These are phyloP conservation scores for Haemorhous mexicanus DNA, from an alignment of 2,113 vertebrate genomes.

Conservation along the genomic window DNA sequence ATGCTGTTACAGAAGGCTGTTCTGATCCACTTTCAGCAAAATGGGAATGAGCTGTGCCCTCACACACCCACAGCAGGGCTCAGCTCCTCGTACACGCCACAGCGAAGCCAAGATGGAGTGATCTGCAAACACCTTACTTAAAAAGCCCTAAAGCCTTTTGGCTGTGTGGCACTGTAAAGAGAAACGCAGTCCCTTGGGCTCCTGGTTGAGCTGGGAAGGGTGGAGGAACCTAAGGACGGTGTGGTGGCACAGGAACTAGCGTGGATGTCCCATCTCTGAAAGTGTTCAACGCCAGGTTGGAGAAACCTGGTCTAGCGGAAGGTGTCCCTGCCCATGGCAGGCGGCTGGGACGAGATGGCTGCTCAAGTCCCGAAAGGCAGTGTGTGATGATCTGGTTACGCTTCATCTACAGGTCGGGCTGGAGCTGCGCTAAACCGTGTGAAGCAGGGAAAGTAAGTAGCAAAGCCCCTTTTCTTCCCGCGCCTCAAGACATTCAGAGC, in stretches of 20 bases:
- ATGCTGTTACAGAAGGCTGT: rapidly evolving
- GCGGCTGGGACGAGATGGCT: rapidly evolving
- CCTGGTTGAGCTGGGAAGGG: neutral
- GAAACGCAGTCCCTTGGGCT: rapidly evolving
- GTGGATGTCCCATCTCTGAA: rapidly evolving
- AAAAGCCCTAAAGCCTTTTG: neutral
- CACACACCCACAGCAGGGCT: neutral
- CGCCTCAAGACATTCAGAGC: rapidly evolving
- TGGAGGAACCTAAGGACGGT: neutral
- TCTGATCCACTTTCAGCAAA: neutral
- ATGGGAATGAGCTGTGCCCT: neutral
- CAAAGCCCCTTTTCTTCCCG: neutral
- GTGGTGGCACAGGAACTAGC: neutral
- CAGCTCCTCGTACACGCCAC: neutral
- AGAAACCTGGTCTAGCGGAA: neutral
- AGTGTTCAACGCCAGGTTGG: rapidly evolving
- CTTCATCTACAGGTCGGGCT: no score
- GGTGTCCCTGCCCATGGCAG: no score
- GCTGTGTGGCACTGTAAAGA: rapidly evolving
- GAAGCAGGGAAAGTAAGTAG: neutral
- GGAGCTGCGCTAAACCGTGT: rapidly evolving
- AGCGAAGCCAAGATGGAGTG: rapidly evolving
- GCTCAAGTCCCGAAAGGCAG: no score
- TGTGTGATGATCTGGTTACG: neutral
- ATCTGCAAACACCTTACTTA: neutral